A percentile compares a stretch with the other conserved stretches of the same genome.
phyloP scores from a whole-genome alignment of 2,888 invertebrate genomes.

The Slavum lentiscoides region DNA sequence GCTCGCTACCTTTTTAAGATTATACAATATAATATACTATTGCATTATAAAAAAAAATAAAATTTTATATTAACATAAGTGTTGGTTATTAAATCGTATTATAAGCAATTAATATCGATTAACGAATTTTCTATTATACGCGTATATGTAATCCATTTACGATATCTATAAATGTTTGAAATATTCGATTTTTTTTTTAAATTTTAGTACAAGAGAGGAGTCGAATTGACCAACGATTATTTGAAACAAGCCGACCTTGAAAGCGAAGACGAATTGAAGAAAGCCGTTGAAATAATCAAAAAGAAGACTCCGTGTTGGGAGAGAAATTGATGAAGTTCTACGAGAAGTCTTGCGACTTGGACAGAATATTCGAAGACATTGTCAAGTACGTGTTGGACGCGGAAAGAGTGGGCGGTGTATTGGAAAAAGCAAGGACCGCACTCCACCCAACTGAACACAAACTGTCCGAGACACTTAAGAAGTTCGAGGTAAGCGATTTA shows the following conservation, averaged over 20 bases:
- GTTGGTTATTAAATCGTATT: too few species aligned
- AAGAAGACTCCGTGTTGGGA: constrained; percentile 36
- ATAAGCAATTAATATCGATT: too few species aligned
- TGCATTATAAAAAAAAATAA: too few species aligned
- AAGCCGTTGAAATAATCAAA: constrained; percentile 2
- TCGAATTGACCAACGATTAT: background rate
- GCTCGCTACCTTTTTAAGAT: too few species aligned
- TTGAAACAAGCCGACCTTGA: background rate
- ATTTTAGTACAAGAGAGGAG: constrained; percentile 11
- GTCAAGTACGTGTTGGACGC: constrained; percentile 22
- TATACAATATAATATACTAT: too few species aligned
- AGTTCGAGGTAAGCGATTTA: constrained; percentile 32
- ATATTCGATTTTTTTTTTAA: background rate
- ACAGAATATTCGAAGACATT: constrained; percentile 31
- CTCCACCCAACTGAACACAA: constrained; percentile 14
- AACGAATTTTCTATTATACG: too few species aligned
- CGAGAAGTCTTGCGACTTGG: constrained; percentile 1
- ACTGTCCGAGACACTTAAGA: background rate
- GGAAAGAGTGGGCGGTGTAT: background rate
- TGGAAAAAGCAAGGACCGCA: background rate
- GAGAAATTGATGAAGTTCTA: constrained; percentile 36
- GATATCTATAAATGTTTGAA: too few species aligned
- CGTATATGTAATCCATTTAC: too few species aligned
- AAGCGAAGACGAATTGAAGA: constrained; percentile 11
- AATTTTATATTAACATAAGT: too few species aligned